Evolutionary conservation across 2,888 invertebrate species (phyloP), one percentile per base, ranked within the genome.

Genomic region (Molanna angustata): DNA sequence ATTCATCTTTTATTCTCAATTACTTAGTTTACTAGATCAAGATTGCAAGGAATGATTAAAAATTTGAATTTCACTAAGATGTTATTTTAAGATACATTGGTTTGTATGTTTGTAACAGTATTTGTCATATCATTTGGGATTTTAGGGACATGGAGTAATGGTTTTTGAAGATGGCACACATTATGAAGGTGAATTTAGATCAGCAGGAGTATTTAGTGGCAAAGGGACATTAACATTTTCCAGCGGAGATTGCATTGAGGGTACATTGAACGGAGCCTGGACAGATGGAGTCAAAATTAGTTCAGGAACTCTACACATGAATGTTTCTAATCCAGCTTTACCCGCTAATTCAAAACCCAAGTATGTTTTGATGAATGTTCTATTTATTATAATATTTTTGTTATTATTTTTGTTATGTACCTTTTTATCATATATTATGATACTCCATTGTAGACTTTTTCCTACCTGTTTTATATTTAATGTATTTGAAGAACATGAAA

Each of bases 121-220:
- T n/a, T n/a, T n/a, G n/a, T 43, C 43, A 32, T 18, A 42, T 20
- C 4, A 4, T 9, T 37, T 39, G 16, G 19, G n/a, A 47, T 62
- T 55, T 63, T 3, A 90, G 90, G 93, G 93, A n/a, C 84, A 84
- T 62, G 93, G 93, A 2, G 80, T 94, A 6, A 91, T 93, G 80
- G 84, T 94, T 16, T 87, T 92, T 59, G 90, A 92, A 67, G 92
- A 94, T 65, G 89, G 88, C 20, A 89, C 90, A 2, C 88, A 88
- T 67, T 94, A 91, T 64, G 93, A 94, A 66, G 94, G 94, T 0
- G 92, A 94, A 66, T 86, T 94, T 62, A 80, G 85, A 57, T 84
- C 86, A 1, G 85, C 89, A 2, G 86, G 86, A 2, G 83, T 88
- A 21, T 86, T 93, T 59, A 82, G 79, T 57, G 94, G 94, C 0